Evolutionary conservation across 2,797 vertebrate species (phyloP).

Genomic region (Chromis chromis): DNA sequence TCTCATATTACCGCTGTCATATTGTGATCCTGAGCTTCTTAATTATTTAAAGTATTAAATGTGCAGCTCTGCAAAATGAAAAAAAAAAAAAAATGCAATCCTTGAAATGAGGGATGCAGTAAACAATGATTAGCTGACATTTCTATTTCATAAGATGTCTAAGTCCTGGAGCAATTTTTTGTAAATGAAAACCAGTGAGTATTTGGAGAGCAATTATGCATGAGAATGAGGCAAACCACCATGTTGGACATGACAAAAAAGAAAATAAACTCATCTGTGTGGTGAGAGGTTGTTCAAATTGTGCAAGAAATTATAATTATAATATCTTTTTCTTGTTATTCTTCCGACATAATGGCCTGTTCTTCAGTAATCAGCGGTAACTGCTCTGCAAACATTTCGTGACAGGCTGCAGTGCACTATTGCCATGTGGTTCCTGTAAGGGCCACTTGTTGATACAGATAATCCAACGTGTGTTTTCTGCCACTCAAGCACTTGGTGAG

Average conservation of each 20-base stretch:
- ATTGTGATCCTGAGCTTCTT: constrained; percentile 24
- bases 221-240: constrained; percentile 63
- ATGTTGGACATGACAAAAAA: constrained; percentile 47
- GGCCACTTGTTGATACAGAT: constrained; percentile 73
- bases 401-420: constrained; percentile 46
- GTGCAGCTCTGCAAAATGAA: constrained; percentile 14
- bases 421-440: constrained; percentile 61
- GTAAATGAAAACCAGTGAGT: constrained; percentile 7
- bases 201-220: constrained; percentile 32
- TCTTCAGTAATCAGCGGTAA: constrained; percentile 30
- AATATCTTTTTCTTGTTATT: constrained; percentile 23
- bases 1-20: not conserved
- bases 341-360: constrained; percentile 20
- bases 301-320: constrained; percentile 13
- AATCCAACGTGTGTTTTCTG: constrained; percentile 75
- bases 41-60: constrained; percentile 51
- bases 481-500: constrained; percentile 63
- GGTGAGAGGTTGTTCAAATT: constrained; percentile 1
- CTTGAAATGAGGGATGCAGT: not conserved
- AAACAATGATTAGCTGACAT: constrained; percentile 18
- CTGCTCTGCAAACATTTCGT: constrained; percentile 61
- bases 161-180: constrained; percentile 14
- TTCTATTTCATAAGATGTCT: not conserved
- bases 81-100: not conserved
- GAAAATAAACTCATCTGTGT: constrained; percentile 46